phyloP scores from a whole-genome alignment of 2,113 vertebrate genomes.

The Peromyscus maniculatus region DNA sequence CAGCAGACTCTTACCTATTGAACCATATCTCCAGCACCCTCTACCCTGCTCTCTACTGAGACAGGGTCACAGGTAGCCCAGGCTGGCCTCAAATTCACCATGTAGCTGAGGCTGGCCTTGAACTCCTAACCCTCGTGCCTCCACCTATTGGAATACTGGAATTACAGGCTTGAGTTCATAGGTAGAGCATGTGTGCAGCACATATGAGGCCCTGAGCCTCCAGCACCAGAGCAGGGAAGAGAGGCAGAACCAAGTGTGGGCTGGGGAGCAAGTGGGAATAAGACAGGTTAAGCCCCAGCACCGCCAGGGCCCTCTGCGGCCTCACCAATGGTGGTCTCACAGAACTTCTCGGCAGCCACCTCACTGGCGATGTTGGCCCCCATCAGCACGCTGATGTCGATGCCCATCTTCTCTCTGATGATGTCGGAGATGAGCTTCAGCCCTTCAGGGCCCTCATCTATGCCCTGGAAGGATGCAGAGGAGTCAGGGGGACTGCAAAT shows the following conservation, averaged over 20 bases:
- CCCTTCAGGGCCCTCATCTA: constrained; percentile 94
- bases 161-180: neutral
- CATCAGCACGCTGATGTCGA: constrained; percentile 96
- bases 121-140: neutral
- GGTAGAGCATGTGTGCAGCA: neutral
- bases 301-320: accelerated
- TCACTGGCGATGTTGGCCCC: constrained; percentile 97
- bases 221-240: neutral
- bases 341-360: constrained; percentile 96
- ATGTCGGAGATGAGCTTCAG: constrained; percentile 96
- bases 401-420: constrained; percentile 95
- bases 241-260: neutral
- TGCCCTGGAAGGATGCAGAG: constrained; percentile 87
- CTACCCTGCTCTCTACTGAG: neutral
- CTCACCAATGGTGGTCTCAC: constrained; percentile 96
- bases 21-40: neutral
- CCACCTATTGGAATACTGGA: neutral
- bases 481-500: neutral
- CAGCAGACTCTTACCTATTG: too few species aligned
- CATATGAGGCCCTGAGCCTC: neutral
- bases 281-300: accelerated
- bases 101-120: neutral
- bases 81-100: neutral
- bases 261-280: neutral
- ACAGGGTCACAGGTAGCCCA: neutral